These are phyloP conservation scores for Buceros bicornis DNA, from an alignment of 2,797 vertebrate genomes.

Conservation along the genomic window DNA sequence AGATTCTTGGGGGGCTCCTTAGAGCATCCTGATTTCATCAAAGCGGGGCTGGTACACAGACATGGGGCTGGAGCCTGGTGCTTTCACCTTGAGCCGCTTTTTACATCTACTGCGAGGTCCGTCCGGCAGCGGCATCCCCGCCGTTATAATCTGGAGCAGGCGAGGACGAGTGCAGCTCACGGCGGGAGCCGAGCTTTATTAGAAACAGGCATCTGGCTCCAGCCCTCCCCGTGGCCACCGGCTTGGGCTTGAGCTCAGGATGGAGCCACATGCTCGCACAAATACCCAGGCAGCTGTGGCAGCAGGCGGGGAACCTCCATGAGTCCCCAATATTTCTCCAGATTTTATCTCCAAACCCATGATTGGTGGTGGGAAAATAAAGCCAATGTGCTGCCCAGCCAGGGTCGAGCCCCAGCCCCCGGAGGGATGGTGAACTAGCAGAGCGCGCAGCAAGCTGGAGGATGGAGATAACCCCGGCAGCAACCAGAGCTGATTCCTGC, in stretches of 20 bases:
- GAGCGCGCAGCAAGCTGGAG: constrained; percentile 52
- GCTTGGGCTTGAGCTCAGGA: neutral
- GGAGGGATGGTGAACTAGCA: neutral
- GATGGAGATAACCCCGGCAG: constrained; percentile 48
- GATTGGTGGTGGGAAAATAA: neutral
- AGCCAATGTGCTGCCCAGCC: neutral
- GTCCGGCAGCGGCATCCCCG: neutral
- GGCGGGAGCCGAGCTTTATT: neutral
- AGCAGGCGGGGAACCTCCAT: neutral
- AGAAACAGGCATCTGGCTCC: neutral
- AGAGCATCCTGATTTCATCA: neutral
- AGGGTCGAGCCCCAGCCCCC: neutral
- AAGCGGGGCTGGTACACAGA: rapidly evolving
- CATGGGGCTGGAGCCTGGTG: rapidly evolving
- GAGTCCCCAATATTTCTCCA: neutral
- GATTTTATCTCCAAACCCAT: neutral
- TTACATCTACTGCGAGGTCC: rapidly evolving
- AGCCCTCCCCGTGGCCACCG: neutral
- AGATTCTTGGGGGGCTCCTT: neutral
- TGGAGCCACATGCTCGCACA: neutral
- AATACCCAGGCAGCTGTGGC: neutral
- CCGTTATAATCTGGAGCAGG: constrained; percentile 15
- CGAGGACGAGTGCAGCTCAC: neutral
- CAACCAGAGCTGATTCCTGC: neutral
- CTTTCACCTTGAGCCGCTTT: constrained; percentile 25